Base-by-base conservation (phyloP, 64 coral and sea anemone genomes). In the Porites lutea region DNA sequence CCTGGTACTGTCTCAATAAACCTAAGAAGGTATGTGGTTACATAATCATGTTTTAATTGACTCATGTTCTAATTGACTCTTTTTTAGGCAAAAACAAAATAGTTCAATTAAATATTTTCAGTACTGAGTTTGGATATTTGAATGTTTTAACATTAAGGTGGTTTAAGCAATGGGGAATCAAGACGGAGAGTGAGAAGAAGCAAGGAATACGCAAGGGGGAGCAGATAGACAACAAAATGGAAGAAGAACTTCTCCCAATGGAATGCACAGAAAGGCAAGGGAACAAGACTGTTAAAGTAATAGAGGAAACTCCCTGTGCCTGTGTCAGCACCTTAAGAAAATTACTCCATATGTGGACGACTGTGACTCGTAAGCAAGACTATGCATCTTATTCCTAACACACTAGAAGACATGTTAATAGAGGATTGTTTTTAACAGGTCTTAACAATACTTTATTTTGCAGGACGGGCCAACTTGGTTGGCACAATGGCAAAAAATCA, bases 111-210 rank as follows among this genome's bases (percentile, higher is more conserved):
- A 37, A 37, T 37, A 37, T 37, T 37, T 37, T 37, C 27, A 37
- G 27, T 37, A 37, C 27, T 37, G 27, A 37, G 27, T 37, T 37
- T 0, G 27, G 27, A 37, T 37, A 37, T 37, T 37, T 37, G 27
- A 37, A 1, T 0, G 27, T 37, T 37, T 37, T 37, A 37, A 37
- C 27, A 37, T 37, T 37, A 37, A 94, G 92, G 61, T 94, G 78
- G 86, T 83, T 94, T 47, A 47, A 79, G 13, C 75, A 79, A 20
- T 94, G 92, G 92, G 92, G 92, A 16, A 65, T 94, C n/a, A 75
- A 82, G 68, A 88, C 88, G 52, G 85, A 86, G 50, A 93, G 92
- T 88, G 92, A 93, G 22, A 88, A 81, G 74, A 46, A 18, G 58
- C 85, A 88, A 69, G 55, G 92, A 61, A 60, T 8, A 13, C 47